These are phyloP conservation scores for Drosophila austrosaltans DNA, from an alignment of 2,888 invertebrate species.

Conservation along the genomic window DNA sequence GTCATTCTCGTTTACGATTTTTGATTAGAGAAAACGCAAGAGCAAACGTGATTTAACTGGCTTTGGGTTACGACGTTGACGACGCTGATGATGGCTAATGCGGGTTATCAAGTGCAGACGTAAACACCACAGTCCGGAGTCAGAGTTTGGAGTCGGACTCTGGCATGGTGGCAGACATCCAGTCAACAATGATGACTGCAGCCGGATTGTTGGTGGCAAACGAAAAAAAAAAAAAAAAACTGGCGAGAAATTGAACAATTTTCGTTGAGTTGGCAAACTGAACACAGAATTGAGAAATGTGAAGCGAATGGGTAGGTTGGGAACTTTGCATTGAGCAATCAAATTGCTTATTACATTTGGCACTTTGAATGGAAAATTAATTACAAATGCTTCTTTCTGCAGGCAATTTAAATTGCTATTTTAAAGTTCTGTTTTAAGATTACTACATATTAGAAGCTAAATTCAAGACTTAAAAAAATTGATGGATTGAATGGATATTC, in stretches of 20 bases:
- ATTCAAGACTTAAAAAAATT: too few species aligned
- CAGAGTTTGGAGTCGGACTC: slow-evolving; percentile 9
- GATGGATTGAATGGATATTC: background rate
- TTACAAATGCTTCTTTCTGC: slow-evolving; percentile 13
- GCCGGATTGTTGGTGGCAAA: slow-evolving; percentile 30
- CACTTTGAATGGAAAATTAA: slow-evolving; percentile 33
- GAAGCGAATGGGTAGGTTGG: background rate
- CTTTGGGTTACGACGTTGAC: slow-evolving; percentile 33
- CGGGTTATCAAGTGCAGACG: slow-evolving; percentile 63
- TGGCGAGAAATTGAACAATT: slow-evolving; percentile 38
- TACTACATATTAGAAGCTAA: background rate
- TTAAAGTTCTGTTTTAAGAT: background rate
- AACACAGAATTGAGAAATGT: background rate
- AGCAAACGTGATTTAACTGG: slow-evolving; percentile 54
- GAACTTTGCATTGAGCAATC: slow-evolving; percentile 1
- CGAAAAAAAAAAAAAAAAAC: slow-evolving; percentile 13
- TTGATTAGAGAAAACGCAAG: slow-evolving; percentile 75
- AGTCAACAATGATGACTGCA: slow-evolving; percentile 43
- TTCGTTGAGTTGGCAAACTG: slow-evolving; percentile 7
- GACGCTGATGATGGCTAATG: slow-evolving; percentile 51
- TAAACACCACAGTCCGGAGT: slow-evolving; percentile 46
- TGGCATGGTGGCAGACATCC: slow-evolving; percentile 26
- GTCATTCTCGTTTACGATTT: slow-evolving; percentile 59
- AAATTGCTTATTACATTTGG: slow-evolving; percentile 33
- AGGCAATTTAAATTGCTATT: slow-evolving; percentile 4